phyloP scores from a whole-genome alignment of 2,113 vertebrate species.

The Xenopus tropicalis region UCB_Xtro_10.0 CM004450.2:76474001-76474500 shows the following conservation, averaged over 20 bases:
- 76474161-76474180: not conserved
- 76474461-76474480: not conserved
- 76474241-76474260: conserved; percentile 11
- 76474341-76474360: conserved; percentile 5
- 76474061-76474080: too few species aligned
- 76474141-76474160: too few species aligned
- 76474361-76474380: not conserved
- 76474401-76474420: not conserved
- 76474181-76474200: conserved; percentile 9
- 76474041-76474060: too few species aligned
- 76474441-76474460: not conserved
- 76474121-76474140: too few species aligned
- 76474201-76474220: not conserved
- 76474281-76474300: conserved; percentile 32
- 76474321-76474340: conserved; percentile 19
- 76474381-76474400: not conserved
- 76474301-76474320: conserved; percentile 23
- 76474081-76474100: too few species aligned
- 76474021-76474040: too few species aligned
- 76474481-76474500: not conserved
- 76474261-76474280: conserved; percentile 6
- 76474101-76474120: too few species aligned
- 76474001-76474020: too few species aligned
- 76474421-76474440: not conserved
- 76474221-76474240: conserved; percentile 14